phyloP scores from a whole-genome alignment of 2,797 vertebrate species.

The Delichon dasypus region DNA sequence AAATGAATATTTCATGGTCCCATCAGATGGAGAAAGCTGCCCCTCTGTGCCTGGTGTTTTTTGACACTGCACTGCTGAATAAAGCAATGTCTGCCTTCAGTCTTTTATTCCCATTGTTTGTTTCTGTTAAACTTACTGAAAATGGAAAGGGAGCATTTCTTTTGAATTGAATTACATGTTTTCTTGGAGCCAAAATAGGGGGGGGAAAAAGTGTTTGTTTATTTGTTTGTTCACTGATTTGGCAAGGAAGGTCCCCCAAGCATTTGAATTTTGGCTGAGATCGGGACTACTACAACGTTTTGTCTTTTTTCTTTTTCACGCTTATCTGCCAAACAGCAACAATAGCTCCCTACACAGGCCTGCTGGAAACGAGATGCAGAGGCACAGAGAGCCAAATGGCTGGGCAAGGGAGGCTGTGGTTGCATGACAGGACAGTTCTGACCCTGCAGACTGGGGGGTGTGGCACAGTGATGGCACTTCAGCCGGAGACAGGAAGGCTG shows the following conservation, averaged over 20 bases:
- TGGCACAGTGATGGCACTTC: not conserved
- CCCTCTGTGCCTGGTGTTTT: not conserved
- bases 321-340: constrained; percentile 39
- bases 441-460: not conserved
- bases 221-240: constrained; percentile 54
- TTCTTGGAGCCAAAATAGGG: constrained; percentile 17
- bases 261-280: constrained; percentile 47
- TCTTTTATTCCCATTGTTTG: not conserved
- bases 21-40: not conserved
- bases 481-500: not conserved
- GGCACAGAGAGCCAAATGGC: not conserved
- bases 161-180: constrained; percentile 24
- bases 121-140: constrained; percentile 40
- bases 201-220: not conserved
- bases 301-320: not conserved
- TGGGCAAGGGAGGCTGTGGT: not conserved
- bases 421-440: not conserved
- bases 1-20: not conserved
- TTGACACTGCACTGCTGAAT: not conserved
- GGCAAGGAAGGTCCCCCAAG: constrained; percentile 26
- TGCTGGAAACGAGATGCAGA: not conserved
- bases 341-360: not conserved
- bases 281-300: constrained; percentile 36
- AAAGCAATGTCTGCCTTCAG: not conserved
- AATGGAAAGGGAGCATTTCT: constrained; percentile 14